Conservation (phyloP, 2,113 vertebrate species). For the Tupaia tana region DNA sequence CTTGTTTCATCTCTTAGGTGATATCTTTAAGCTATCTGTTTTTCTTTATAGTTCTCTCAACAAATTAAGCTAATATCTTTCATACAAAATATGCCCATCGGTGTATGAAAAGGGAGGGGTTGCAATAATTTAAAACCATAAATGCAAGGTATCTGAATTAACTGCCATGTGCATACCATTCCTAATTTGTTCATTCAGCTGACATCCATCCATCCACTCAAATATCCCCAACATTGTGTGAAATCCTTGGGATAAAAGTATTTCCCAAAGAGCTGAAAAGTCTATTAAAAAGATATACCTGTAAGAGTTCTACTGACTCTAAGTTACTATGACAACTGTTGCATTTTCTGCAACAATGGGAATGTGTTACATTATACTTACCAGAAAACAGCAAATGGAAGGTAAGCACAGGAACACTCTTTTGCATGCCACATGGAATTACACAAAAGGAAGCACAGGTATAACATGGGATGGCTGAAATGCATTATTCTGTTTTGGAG, state of each 20-base stretch:
- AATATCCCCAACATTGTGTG: background rate
- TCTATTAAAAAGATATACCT: background rate
- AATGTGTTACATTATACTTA: background rate
- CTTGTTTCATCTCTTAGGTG: background rate
- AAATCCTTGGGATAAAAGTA: background rate
- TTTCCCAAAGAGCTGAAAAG: background rate
- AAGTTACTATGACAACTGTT: background rate
- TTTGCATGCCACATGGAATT: background rate
- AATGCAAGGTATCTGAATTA: background rate
- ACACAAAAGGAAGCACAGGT: background rate
- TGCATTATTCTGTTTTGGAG: background rate
- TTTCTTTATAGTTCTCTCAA: background rate
- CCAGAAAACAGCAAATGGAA: conserved; percentile 4
- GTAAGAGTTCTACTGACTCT: background rate
- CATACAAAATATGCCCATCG: background rate
- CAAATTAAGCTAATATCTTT: background rate
- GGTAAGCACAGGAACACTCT: background rate
- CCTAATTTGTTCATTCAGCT: background rate
- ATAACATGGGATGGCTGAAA: background rate
- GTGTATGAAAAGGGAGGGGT: background rate
- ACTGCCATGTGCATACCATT: background rate
- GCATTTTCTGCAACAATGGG: conserved; percentile 8
- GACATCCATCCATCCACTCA: background rate
- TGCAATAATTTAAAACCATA: background rate
- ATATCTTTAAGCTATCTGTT: background rate